Evolutionary conservation across 1,140 invertebrate genomes (phyloP).

Genomic region (Ceratina japonica): DNA sequence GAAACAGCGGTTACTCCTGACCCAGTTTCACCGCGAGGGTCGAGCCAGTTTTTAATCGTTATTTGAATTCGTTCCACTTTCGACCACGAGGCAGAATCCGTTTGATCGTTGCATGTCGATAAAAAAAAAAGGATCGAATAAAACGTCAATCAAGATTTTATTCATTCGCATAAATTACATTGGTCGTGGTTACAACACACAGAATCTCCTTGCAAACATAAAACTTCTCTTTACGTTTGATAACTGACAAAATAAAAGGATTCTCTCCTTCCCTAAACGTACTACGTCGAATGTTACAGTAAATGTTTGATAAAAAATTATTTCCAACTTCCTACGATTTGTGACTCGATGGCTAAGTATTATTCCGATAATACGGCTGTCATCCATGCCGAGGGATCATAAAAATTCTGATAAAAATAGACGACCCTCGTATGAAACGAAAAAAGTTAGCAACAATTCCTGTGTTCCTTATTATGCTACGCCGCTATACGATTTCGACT

Average conservation of each 20-base stretch:
- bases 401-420: constrained; percentile 10
- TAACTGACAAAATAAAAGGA: background rate
- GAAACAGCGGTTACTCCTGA: constrained; percentile 33
- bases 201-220: constrained; percentile 1
- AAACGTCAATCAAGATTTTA: constrained; percentile 19
- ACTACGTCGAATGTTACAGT: background rate
- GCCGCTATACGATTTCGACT: background rate
- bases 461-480: constrained; percentile 9
- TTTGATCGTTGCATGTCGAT: too few species aligned
- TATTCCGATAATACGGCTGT: background rate
- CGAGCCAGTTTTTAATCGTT: constrained; percentile 41
- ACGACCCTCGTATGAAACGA: background rate
- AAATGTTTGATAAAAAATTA: constrained; percentile 5
- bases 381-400: background rate
- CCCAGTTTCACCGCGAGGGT: constrained; percentile 7
- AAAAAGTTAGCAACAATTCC: background rate
- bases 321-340: background rate
- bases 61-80: constrained; percentile 36
- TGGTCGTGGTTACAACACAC: background rate
- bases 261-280: too few species aligned
- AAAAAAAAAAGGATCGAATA: too few species aligned
- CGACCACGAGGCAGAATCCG: background rate
- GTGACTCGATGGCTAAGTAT: background rate
- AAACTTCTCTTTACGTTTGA: background rate
- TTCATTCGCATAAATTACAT: constrained; percentile 34